Conservation (phyloP, 92 coral and sea anemone genomes). For the Epizoanthus stellaris region DNA sequence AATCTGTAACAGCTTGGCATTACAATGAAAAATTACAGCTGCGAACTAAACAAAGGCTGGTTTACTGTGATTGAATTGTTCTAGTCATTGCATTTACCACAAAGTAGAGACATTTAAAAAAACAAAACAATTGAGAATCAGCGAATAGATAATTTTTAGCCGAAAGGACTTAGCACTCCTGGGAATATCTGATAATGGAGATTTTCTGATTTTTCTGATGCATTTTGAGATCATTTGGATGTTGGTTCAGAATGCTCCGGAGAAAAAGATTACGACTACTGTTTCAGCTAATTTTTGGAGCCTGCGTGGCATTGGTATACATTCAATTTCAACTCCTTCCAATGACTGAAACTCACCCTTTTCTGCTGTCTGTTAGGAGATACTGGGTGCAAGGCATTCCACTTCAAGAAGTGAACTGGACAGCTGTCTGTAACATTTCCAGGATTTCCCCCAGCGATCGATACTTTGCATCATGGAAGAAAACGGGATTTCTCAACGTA, state of each 20-base stretch:
- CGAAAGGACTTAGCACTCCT: not conserved
- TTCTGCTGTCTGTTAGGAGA: conserved; percentile 7
- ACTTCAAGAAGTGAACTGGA: conserved; percentile 35
- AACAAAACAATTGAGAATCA: not conserved
- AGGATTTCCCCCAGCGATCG: not conserved
- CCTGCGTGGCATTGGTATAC: conserved; percentile 51
- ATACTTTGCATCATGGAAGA: conserved; percentile 4
- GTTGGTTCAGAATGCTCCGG: not conserved
- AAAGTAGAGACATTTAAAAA: not conserved
- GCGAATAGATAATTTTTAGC: not conserved
- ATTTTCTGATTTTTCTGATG: not conserved
- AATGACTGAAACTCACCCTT: conserved; percentile 20
- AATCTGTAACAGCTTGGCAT: not conserved
- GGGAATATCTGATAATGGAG: not conserved
- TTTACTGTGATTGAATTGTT: not conserved
- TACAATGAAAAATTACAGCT: not conserved
- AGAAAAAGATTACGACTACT: not conserved
- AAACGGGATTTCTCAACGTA: conserved; percentile 32
- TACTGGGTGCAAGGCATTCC: not conserved
- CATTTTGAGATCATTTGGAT: not conserved
- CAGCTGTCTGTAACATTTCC: conserved; percentile 25
- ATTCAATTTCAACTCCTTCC: conserved; percentile 58
- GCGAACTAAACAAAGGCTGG: not conserved
- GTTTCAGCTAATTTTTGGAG: conserved; percentile 24
- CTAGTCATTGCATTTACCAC: not conserved